Evolutionary conservation across 1,140 invertebrate genomes (phyloP), one percentile per base, ranked within the genome.

Genomic region (Musca vetustissima): DNA sequence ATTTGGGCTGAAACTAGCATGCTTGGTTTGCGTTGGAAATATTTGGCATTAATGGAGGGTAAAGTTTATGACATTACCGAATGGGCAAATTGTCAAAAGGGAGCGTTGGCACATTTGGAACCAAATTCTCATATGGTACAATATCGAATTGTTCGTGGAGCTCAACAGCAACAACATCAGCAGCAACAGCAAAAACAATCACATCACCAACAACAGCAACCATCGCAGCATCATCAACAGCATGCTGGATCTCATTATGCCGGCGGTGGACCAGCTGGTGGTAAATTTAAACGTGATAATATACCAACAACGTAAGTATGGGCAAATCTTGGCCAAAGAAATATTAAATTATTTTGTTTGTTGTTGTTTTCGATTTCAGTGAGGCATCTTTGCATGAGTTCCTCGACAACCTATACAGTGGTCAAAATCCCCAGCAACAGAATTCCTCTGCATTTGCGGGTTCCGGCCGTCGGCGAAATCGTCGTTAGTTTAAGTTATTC

Each of bases 11-110:
- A 98, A 85, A 93, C 92, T 53, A 88, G 89, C 73, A 88, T 92
- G 83, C 88, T 95, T 85, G 94, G 95, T 61, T 89, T 96, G 72
- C 85, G 92, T 50, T 96, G 94, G 91, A 91, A 94, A 84, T 97
- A 97, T 85, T 96, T 93, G 83, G 95, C 95, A n/a, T 95, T 95
- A 73, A 97, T 97, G 94, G 95, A 97, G 83, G 92, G 93, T 53
- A 91, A 90, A 69, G 91, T 97, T 14, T 97, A 95, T 81, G 93
- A 97, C 83, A 96, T 98, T 67, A 97, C 95, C 28, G 94, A 97
- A 81, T 97, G 95, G 95, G 95, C 95, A 47, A 90, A 91, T 71
- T 97, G 95, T 84, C 94, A 97, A 85, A 93, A 91, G 74, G 88
- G 89, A 71, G 93, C 91, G 76, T 83, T 93, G 68, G 90, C 90